Base-by-base conservation (phyloP, 2,888 invertebrate species). In the Drosophila paramelanica region DNA sequence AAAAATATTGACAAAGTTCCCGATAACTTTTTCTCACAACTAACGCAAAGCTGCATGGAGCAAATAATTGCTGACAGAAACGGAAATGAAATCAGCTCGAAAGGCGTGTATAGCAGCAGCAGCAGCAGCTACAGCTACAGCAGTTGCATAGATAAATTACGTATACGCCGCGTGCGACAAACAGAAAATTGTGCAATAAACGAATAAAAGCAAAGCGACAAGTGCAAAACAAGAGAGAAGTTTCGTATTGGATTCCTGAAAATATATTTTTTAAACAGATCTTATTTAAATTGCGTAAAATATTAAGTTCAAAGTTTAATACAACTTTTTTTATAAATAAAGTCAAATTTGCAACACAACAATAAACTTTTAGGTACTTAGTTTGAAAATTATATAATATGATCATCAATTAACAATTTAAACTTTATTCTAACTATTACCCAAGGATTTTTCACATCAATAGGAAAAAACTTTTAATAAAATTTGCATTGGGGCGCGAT, bases 51-150 rank as follows among this genome's bases (percentile, higher is more conserved):
- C 55, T 45, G 57, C 64, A 65, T 38, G 53, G 46, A 56, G 69
- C 55, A 74, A 61, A 66, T 75, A 70, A 75, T 79, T 74, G 79
- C 47, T 50, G 75, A 45, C 65, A 55, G 62, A 46, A 73, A 47
- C 57, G 78, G 75, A 78, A 78, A 57, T 75, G 78, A 77, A 78
- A 73, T 73, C 68, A 73, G 57, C 73, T 67, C 42, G 49, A 49
- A 59, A 64, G 53, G 36, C 66, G 72, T 64, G 52, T 57, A 41
- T 17, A 50, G 33, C 57, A 20, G 39, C 58, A 67, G 38, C 57
- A 49, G 17, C 17, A 17, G 17, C 17, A 17, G 17, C 17, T n/a
- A n/a, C 53, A 42, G 38, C 23, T 23, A 31, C 31, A 55, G 53
- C 57, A 60, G 60, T 50, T 61, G 36, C 17, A 52, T 41, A 52